These are phyloP conservation scores for Nymphalis urticae DNA, from an alignment of 2,888 invertebrate species.

Conservation along the genomic window DNA sequence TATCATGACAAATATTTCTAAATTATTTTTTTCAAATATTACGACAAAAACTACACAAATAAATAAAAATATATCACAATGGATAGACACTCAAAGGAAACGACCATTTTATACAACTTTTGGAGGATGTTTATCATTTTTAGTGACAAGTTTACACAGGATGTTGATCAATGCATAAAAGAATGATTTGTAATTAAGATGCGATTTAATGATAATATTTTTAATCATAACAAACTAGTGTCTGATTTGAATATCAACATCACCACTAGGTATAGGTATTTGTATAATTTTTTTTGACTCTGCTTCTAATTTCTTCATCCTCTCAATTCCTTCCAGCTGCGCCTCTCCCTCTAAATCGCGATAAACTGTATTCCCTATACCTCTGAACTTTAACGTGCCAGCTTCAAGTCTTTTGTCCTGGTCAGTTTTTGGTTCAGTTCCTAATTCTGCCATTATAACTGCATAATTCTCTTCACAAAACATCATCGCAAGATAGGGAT, in stretches of 20 bases:
- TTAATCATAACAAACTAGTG: background rate
- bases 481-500: slow-evolving; percentile 60
- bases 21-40: background rate
- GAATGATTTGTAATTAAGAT: background rate
- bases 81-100: background rate
- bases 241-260: slow-evolving; percentile 1
- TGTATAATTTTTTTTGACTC: slow-evolving; percentile 27
- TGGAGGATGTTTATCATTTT: slow-evolving; percentile 29
- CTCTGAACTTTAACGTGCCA: slow-evolving; percentile 49
- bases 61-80: background rate
- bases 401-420: slow-evolving; percentile 51
- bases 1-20: background rate
- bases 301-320: slow-evolving; percentile 18
- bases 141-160: slow-evolving; percentile 4
- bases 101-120: slow-evolving; percentile 12
- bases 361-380: slow-evolving; percentile 49
- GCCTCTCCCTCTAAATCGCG: slow-evolving; percentile 43
- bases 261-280: background rate
- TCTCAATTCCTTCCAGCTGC: background rate
- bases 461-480: slow-evolving; percentile 53
- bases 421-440: slow-evolving; percentile 48
- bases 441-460: slow-evolving; percentile 53
- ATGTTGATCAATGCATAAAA: slow-evolving; percentile 11
- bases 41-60: background rate
- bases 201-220: background rate